Conservation (phyloP, 2,797 vertebrate genomes). For the Gadopsis bispinosus region DNA sequence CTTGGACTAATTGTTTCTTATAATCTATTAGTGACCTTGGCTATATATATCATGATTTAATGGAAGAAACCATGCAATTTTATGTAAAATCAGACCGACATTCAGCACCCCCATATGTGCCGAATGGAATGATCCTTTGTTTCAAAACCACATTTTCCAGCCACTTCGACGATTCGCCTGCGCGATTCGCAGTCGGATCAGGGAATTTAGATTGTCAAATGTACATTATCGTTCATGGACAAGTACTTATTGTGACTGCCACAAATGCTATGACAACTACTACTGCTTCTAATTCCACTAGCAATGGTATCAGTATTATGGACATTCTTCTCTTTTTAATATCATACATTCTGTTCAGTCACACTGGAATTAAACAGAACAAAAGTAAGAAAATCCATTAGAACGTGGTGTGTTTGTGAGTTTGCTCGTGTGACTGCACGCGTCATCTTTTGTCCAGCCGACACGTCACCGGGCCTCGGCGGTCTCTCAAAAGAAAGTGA, state of each 20-base stretch:
- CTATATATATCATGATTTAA: no score
- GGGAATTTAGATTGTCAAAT: no score
- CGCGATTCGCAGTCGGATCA: no score
- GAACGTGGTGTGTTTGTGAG: constrained; percentile 24
- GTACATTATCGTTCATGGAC: not conserved
- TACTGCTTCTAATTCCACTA: not conserved
- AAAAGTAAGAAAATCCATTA: not conserved
- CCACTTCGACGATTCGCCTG: no score
- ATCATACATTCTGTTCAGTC: not conserved
- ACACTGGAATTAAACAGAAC: not conserved
- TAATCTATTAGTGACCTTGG: no score
- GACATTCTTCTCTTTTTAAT: not conserved
- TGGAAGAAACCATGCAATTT: no score
- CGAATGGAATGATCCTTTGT: no score
- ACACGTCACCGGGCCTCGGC: constrained; percentile 1
- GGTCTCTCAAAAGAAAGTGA: constrained; percentile 15
- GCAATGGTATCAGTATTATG: not conserved
- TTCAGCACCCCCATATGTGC: no score
- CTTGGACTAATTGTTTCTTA: no score
- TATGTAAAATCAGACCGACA: no score
- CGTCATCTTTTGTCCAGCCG: constrained; percentile 40
- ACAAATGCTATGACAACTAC: not conserved
- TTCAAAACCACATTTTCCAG: no score
- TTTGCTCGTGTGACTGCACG: constrained; percentile 35
- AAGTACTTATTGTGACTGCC: not conserved